Conservation (phyloP, 2,888 invertebrate genomes). For the Pheosia tremula region DNA sequence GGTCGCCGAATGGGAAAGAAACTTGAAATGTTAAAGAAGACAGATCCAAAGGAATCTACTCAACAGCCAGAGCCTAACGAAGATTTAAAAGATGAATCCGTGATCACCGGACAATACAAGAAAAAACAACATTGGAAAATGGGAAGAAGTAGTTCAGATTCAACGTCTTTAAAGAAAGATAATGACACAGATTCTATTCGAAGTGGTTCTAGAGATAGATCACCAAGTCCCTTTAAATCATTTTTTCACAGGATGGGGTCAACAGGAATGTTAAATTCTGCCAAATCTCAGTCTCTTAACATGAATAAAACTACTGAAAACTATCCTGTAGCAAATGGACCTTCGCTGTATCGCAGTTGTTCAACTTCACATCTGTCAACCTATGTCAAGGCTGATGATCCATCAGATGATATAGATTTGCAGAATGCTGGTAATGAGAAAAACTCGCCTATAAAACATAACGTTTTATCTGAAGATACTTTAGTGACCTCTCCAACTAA, state of each 20-base stretch:
- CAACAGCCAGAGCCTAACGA: slow-evolving; percentile 61
- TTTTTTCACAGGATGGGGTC: slow-evolving; percentile 91
- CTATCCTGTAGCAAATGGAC: slow-evolving; percentile 73
- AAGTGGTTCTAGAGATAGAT: slow-evolving; percentile 81
- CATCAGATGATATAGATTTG: slow-evolving; percentile 90
- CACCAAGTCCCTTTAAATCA: slow-evolving; percentile 88
- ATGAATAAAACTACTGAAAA: slow-evolving; percentile 65
- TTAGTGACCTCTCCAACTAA: slow-evolving; percentile 81
- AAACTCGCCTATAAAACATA: slow-evolving; percentile 66
- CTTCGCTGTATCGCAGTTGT: slow-evolving; percentile 88
- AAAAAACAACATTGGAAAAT: slow-evolving; percentile 85
- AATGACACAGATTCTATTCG: slow-evolving; percentile 77
- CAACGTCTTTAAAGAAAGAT: slow-evolving; percentile 73
- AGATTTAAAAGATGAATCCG: slow-evolving; percentile 58
- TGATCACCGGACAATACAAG: slow-evolving; percentile 75
- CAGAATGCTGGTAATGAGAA: slow-evolving; percentile 75
- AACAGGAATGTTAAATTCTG: slow-evolving; percentile 89
- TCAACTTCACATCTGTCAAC: slow-evolving; percentile 91
- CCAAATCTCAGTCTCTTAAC: slow-evolving; percentile 77
- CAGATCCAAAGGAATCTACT: slow-evolving; percentile 85
- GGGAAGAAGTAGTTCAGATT: slow-evolving; percentile 82
- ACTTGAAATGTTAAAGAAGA: slow-evolving; percentile 88
- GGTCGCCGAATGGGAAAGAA: slow-evolving; percentile 91
- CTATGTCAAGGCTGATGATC: slow-evolving; percentile 91
- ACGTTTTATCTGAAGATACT: slow-evolving; percentile 62